phyloP scores from a whole-genome alignment of 2,888 invertebrate species.

The Caenorhabditis panamensis region DNA sequence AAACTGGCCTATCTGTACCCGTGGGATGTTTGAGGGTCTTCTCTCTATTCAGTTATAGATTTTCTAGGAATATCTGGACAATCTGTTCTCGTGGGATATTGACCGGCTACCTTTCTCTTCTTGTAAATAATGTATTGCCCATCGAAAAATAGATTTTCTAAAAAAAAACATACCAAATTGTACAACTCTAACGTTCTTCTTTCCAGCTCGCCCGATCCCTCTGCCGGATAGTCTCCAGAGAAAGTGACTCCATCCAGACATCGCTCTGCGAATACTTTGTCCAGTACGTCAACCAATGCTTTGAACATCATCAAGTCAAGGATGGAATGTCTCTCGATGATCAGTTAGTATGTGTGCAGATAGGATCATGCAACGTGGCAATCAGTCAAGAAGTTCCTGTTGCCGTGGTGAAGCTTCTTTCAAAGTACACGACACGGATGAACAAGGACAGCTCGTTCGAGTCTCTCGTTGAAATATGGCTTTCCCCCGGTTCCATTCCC shows the following conservation, averaged over 20 bases:
- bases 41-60: no score
- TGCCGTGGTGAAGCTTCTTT: constrained; percentile 25
- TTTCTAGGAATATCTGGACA: no score
- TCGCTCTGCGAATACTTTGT: constrained; percentile 53
- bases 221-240: constrained; percentile 12
- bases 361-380: constrained; percentile 14
- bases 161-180: no score
- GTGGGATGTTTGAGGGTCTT: no score
- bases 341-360: constrained; percentile 16
- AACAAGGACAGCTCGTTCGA: constrained; percentile 21
- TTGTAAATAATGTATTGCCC: no score
- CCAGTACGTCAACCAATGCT: constrained; percentile 44
- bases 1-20: no score
- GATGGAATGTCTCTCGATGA: background rate
- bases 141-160: no score
- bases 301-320: constrained; percentile 23
- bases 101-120: no score
- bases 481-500: constrained; percentile 38
- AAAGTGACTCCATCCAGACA: constrained; percentile 20
- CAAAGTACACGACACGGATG: constrained; percentile 10
- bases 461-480: constrained; percentile 34
- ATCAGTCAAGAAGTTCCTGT: constrained; percentile 31
- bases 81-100: no score
- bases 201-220: constrained; percentile 38
- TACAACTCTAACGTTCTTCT: no score